Conservation (phyloP, 2,888 invertebrate species). For the Hetaerina titia region DNA sequence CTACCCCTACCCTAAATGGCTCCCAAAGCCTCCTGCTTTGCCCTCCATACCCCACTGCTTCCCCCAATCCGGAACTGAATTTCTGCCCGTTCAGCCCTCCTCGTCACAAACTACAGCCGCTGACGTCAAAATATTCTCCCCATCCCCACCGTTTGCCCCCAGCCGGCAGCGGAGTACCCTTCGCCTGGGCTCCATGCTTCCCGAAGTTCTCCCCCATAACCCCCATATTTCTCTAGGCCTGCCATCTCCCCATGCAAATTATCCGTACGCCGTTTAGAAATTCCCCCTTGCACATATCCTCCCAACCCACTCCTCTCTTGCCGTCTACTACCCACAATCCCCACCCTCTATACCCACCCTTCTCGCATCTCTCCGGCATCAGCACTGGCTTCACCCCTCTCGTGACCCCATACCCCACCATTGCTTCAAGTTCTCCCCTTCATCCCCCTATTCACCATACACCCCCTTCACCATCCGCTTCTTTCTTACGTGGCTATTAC, state of each 20-base stretch:
- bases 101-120: neutral
- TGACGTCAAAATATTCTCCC: neutral
- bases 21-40: no score
- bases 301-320: neutral
- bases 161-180: neutral
- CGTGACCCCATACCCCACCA: neutral
- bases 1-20: neutral
- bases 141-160: neutral
- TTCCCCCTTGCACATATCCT: slow-evolving; percentile 12
- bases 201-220: neutral
- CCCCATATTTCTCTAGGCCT: slow-evolving; percentile 1
- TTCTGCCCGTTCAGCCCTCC: neutral
- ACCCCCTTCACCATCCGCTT: neutral
- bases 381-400: neutral
- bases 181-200: neutral
- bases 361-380: neutral
- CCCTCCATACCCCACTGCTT: neutral
- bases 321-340: neutral
- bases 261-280: neutral
- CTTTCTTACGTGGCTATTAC: neutral
- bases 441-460: neutral
- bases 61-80: neutral
- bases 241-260: slow-evolving; percentile 34
- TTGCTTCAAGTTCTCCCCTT: neutral
- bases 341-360: neutral